Conservation (phyloP, 2,113 vertebrate genomes). For the Silurus glanis region DNA sequence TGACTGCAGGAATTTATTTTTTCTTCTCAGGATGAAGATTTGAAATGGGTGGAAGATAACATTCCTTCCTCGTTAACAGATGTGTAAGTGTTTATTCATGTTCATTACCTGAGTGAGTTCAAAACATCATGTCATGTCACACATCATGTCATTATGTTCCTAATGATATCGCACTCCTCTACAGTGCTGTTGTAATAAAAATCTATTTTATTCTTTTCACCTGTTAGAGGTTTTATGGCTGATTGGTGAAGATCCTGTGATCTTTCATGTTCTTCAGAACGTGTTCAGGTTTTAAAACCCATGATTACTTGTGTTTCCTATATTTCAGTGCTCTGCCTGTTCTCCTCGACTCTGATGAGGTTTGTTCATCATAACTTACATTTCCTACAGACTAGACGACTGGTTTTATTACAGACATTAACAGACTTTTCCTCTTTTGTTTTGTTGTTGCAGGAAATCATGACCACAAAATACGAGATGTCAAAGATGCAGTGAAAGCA, state of each 20-base stretch:
- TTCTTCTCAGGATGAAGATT: conserved; percentile 75
- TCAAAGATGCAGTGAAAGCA: conserved; percentile 81
- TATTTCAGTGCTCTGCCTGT: conserved; percentile 74
- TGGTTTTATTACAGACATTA: too few relatives aligned
- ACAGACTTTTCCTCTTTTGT: too few relatives aligned
- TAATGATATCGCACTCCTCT: too few relatives aligned
- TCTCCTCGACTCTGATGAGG: conserved; percentile 81
- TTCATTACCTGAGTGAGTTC: too few relatives aligned
- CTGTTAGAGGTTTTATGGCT: too few relatives aligned
- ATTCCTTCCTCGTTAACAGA: conserved; percentile 78
- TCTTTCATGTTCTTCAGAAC: neutral
- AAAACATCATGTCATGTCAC: too few relatives aligned
- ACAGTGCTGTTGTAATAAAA: too few relatives aligned
- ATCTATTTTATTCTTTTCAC: too few relatives aligned
- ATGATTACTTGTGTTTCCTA: conserved; percentile 11
- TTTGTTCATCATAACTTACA: conserved; percentile 47
- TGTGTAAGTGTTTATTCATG: conserved; percentile 62
- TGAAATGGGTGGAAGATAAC: conserved; percentile 83
- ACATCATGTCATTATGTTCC: too few relatives aligned
- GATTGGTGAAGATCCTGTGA: too few relatives aligned
- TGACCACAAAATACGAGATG: conserved; percentile 89
- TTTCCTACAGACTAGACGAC: too few relatives aligned
- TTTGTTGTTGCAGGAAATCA: conserved; percentile 76
- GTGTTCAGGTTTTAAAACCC: neutral
- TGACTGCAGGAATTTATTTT: conserved; percentile 42